Evolutionary conservation across 1,140 invertebrate genomes (phyloP).

Genomic region (Radopholus similis): DNA sequence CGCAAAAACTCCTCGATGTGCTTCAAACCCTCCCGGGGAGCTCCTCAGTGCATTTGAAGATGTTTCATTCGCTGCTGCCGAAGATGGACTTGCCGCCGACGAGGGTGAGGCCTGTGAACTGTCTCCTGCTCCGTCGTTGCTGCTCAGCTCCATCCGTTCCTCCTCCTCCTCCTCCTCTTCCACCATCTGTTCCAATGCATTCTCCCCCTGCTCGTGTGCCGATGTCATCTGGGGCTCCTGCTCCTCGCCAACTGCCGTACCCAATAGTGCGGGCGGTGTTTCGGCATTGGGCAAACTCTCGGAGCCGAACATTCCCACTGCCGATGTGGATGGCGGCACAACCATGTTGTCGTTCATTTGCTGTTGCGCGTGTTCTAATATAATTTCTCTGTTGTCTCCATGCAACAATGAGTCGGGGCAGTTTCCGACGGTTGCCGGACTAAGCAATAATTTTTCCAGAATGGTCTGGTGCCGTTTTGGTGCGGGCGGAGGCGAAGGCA

Average conservation of each 20-base stretch:
- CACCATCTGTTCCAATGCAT: neutral
- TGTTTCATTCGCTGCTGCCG: too few relatives aligned
- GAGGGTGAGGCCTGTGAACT: neutral
- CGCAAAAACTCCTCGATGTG: too few relatives aligned
- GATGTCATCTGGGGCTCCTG: neutral
- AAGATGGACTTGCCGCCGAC: neutral
- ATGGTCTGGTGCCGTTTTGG: neutral
- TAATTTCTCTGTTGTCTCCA: neutral
- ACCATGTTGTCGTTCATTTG: neutral
- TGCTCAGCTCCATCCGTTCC: neutral
- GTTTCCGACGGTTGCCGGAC: neutral
- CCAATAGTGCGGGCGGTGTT: conserved; percentile 10
- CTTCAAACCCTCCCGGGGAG: too few relatives aligned
- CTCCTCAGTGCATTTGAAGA: too few relatives aligned
- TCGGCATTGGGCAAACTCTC: conserved; percentile 10
- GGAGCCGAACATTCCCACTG: neutral
- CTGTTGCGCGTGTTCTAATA: neutral
- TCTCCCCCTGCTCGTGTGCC: neutral
- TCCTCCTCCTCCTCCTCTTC: neutral
- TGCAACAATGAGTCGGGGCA: neutral
- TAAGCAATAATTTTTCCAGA: neutral
- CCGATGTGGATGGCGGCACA: neutral
- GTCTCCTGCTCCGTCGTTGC: too few relatives aligned
- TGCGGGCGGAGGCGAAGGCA: too few relatives aligned
- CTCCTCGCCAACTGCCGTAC: neutral